Conservation (phyloP, 2,113 vertebrate species). For the Pyxicephalus adspersus region DNA sequence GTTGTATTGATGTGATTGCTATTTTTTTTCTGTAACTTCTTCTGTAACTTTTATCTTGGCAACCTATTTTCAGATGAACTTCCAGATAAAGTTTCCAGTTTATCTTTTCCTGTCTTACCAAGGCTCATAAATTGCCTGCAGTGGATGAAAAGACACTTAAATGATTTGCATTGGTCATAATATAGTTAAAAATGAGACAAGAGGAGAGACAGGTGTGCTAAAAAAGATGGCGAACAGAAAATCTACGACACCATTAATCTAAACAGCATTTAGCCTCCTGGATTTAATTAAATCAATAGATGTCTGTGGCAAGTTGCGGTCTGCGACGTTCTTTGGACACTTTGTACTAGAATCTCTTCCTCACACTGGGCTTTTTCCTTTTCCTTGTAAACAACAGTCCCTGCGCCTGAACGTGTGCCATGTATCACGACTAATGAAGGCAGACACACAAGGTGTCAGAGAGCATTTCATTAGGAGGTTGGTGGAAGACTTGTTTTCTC, state of each 20-base stretch:
- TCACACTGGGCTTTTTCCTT: conserved; percentile 9
- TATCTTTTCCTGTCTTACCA: neutral
- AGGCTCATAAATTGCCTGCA: neutral
- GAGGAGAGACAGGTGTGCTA: neutral
- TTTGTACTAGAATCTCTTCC: neutral
- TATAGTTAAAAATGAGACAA: neutral
- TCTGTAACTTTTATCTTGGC: too few species aligned
- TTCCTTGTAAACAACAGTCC: conserved; percentile 23
- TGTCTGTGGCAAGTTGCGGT: conserved; percentile 2
- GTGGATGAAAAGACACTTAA: neutral
- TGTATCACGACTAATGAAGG: conserved; percentile 32
- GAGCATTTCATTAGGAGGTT: conserved; percentile 47
- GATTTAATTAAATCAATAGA: conserved; percentile 24
- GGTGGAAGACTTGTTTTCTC: neutral
- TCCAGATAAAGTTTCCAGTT: neutral
- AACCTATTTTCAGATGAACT: too few species aligned
- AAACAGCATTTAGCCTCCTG: conserved; percentile 9
- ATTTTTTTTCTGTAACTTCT: too few species aligned
- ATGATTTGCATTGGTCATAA: neutral
- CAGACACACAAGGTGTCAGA: conserved; percentile 13
- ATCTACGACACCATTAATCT: conserved; percentile 10
- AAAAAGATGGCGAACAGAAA: neutral
- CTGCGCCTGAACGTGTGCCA: neutral
- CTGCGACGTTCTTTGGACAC: neutral
- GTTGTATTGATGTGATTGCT: too few species aligned